Evolutionary conservation across 2,888 invertebrate species (phyloP).

Genomic region (Eremobia ochroleuca): DNA sequence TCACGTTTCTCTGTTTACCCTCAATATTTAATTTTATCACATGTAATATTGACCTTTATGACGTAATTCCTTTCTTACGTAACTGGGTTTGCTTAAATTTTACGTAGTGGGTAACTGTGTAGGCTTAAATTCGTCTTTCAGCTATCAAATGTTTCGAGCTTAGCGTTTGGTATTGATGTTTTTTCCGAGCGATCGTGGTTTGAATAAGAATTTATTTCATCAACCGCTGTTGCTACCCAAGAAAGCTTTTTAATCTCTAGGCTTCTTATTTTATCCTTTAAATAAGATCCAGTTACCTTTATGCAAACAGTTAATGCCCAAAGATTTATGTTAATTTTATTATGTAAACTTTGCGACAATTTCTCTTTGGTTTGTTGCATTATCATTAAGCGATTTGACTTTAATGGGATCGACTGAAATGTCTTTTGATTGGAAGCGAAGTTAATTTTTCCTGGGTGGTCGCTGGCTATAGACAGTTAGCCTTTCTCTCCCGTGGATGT

Average conservation of each 20-base stretch:
- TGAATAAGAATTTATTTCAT: slow-evolving; percentile 50
- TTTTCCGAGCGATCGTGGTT: slow-evolving; percentile 51
- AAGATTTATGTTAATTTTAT: slow-evolving; percentile 50
- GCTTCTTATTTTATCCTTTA: slow-evolving; percentile 15
- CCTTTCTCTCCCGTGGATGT: slow-evolving; percentile 38
- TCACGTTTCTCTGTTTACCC: slow-evolving; percentile 35
- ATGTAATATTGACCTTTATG: slow-evolving; percentile 35
- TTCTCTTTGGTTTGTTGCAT: slow-evolving; percentile 40
- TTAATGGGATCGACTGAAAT: slow-evolving; percentile 45
- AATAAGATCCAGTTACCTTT: slow-evolving; percentile 43
- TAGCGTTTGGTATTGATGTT: slow-evolving; percentile 42
- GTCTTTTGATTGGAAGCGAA: slow-evolving; percentile 32
- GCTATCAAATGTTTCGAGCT: slow-evolving; percentile 37
- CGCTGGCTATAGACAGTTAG: not conserved
- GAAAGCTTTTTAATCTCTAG: slow-evolving; percentile 45
- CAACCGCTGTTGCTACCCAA: slow-evolving; percentile 9
- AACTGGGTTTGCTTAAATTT: slow-evolving; percentile 31
- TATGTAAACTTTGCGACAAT: slow-evolving; percentile 37
- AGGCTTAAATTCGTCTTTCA: slow-evolving; percentile 20
- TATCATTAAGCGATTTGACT: slow-evolving; percentile 39
- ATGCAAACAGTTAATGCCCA: slow-evolving; percentile 43
- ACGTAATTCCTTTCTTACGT: slow-evolving; percentile 16
- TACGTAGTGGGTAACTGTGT: slow-evolving; percentile 11
- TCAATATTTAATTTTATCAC: slow-evolving; percentile 35
- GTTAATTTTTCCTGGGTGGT: slow-evolving; percentile 38